Evolutionary conservation across 2,113 vertebrate species (phyloP).

Genomic region (Budorcas taxicolor): DNA sequence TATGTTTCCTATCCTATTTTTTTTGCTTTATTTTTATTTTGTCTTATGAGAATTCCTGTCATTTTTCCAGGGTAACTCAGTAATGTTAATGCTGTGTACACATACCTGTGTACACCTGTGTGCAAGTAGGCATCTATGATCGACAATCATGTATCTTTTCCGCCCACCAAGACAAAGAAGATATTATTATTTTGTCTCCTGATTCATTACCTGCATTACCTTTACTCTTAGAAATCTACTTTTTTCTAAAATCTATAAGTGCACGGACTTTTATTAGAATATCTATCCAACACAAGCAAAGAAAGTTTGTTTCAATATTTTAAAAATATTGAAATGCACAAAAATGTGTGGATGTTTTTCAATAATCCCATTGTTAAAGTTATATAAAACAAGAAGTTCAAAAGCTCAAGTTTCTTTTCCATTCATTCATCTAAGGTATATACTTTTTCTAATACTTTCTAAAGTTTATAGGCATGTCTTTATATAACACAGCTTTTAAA

Average conservation of each 20-base stretch:
- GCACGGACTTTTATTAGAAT: not conserved
- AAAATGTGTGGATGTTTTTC: not conserved
- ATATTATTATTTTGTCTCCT: conserved; percentile 28
- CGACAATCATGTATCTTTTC: conserved; percentile 6
- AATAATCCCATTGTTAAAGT: not conserved
- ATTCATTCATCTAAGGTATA: not conserved
- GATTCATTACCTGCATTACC: not conserved
- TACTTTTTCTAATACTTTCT: not conserved
- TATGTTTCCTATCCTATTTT: not conserved
- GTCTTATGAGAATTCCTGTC: not conserved
- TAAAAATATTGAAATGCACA: conserved; percentile 36
- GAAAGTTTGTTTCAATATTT: not conserved
- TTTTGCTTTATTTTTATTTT: conserved; percentile 43
- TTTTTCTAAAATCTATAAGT: not conserved
- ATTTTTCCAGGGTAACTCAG: not conserved
- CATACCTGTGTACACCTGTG: not conserved
- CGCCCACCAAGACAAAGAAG: not conserved
- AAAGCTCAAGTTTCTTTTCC: not conserved
- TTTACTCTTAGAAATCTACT: conserved; percentile 28
- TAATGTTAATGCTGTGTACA: not conserved
- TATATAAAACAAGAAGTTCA: not conserved
- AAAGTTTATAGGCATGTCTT: not conserved
- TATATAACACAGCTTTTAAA: not conserved
- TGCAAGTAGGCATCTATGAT: not conserved
- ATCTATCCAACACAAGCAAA: not conserved